Evolutionary conservation across 2,113 vertebrate genomes (phyloP).

Genomic region (Garra rufa): DNA sequence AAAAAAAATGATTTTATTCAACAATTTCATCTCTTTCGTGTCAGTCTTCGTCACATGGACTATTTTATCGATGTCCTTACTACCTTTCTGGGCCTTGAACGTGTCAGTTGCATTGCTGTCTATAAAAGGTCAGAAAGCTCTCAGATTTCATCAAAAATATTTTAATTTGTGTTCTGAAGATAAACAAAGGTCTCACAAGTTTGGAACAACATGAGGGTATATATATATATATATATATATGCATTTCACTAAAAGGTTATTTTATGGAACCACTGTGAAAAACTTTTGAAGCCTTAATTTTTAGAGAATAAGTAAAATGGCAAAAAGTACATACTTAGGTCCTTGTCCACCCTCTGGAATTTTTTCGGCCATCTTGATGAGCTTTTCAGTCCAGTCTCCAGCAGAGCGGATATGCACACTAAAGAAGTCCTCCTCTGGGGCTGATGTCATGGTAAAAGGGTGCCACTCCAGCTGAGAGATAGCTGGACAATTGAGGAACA

Average conservation of each 20-base stretch:
- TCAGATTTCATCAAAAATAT: no score
- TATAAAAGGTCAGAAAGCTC: no score
- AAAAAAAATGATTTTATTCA: no score
- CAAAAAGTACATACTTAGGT: conserved; percentile 77
- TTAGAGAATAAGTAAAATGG: background rate
- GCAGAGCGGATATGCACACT: conserved; percentile 85
- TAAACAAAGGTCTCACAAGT: no score
- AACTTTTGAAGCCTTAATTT: background rate
- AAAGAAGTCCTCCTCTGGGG: conserved; percentile 89
- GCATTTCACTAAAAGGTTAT: background rate
- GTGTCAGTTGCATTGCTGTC: no score
- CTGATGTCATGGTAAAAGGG: conserved; percentile 93
- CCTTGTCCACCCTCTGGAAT: conserved; percentile 74
- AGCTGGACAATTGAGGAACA: conserved; percentile 88
- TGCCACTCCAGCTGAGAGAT: conserved; percentile 91
- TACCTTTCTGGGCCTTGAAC: no score
- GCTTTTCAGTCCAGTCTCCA: conserved; percentile 87
- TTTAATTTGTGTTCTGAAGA: no score
- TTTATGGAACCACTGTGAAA: background rate
- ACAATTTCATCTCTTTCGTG: no score
- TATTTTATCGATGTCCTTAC: no score
- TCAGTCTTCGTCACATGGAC: no score
- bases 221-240: no score
- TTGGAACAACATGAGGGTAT: no score
- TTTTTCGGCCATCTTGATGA: conserved; percentile 77